These are phyloP conservation scores for Echiichthys vipera DNA, from an alignment of 2,797 vertebrate genomes.

Conservation along the genomic window DNA sequence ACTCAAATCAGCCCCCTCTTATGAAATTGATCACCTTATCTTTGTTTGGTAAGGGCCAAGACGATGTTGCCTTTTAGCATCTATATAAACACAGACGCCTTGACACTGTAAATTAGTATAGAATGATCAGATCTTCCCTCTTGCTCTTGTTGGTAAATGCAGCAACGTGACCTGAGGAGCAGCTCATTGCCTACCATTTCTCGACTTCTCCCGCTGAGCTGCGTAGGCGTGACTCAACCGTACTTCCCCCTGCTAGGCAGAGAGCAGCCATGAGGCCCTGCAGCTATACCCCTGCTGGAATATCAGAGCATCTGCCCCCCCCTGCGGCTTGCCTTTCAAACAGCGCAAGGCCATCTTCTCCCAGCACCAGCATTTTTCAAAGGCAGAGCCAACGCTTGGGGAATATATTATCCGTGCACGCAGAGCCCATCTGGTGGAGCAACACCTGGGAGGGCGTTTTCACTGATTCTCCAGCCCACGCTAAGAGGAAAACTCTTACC, in stretches of 20 bases:
- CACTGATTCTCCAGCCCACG: constrained; percentile 46
- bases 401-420: constrained; percentile 75
- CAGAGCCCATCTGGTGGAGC: constrained; percentile 64
- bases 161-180: constrained; percentile 54
- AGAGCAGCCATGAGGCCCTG: constrained; percentile 63
- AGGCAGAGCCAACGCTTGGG: constrained; percentile 64
- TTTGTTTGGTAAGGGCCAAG: constrained; percentile 1
- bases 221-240: constrained; percentile 68
- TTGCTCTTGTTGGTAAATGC: constrained; percentile 37
- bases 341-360: constrained; percentile 70
- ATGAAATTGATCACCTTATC: constrained; percentile 8
- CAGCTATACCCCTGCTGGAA: constrained; percentile 71
- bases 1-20: background rate
- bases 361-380: constrained; percentile 71
- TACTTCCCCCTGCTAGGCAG: constrained; percentile 59
- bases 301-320: constrained; percentile 77
- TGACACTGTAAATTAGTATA: constrained; percentile 31
- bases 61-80: background rate
- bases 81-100: constrained; percentile 14
- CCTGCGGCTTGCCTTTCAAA: constrained; percentile 72
- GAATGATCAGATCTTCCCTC: constrained; percentile 48
- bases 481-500: constrained; percentile 22
- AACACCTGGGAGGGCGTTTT: constrained; percentile 71
- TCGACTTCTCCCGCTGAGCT: constrained; percentile 50
- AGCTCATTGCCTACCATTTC: constrained; percentile 51